These are phyloP conservation scores for Melanostoma mellinum DNA, from an alignment of 2,888 invertebrate species.

Conservation along the genomic window DNA sequence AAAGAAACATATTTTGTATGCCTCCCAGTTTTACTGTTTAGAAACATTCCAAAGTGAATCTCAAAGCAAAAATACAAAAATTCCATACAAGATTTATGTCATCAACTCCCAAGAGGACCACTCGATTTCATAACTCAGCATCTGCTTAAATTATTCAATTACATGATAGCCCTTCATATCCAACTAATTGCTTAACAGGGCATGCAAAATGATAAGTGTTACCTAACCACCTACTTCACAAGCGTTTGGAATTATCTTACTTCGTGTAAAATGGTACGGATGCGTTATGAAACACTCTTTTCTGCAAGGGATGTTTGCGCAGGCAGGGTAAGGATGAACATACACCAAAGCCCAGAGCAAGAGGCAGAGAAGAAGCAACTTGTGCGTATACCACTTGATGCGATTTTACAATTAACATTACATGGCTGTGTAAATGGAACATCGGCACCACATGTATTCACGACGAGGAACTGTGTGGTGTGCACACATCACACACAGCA, in stretches of 20 bases:
- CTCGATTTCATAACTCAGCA: too few species aligned
- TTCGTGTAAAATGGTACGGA: conserved; percentile 37
- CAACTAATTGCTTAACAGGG: conserved; percentile 62
- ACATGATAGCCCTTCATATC: conserved; percentile 48
- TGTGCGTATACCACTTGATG: conserved; percentile 66
- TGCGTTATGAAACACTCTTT: conserved; percentile 31
- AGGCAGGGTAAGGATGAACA: background rate
- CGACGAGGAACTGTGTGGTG: background rate
- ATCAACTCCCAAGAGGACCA: too few species aligned
- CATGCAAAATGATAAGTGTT: conserved; percentile 59
- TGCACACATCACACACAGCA: conserved; percentile 16
- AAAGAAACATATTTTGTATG: background rate
- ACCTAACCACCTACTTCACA: conserved; percentile 6
- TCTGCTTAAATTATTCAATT: conserved; percentile 10
- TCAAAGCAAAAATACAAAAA: too few species aligned
- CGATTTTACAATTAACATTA: conserved; percentile 61
- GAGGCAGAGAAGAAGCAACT: conserved; percentile 22
- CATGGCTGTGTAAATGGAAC: conserved; percentile 60
- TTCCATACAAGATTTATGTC: too few species aligned
- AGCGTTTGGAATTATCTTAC: conserved; percentile 47
- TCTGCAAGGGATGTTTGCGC: background rate
- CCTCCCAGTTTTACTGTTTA: background rate
- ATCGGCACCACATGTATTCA: conserved; percentile 19
- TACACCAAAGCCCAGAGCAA: background rate
- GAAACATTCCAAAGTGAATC: too few species aligned